Evolutionary conservation across 2,797 vertebrate genomes (phyloP), one percentile per base, ranked within the genome.

Genomic region (Denticeps clupeoides): DNA sequence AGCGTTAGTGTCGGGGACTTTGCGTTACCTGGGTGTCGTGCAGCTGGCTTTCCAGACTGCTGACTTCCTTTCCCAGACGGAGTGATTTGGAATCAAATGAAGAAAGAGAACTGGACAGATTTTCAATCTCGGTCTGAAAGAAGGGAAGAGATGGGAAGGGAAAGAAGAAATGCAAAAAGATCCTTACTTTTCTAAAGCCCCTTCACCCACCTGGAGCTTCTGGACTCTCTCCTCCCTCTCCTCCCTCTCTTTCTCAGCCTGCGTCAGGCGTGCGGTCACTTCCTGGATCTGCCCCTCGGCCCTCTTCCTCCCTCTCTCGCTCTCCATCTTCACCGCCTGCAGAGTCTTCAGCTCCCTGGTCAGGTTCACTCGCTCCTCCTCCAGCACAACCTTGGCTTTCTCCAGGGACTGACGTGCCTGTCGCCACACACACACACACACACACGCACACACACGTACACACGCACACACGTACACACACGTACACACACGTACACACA

Each of bases 241-340:
- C 1, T 73, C 69, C 9, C 81, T 71, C 15, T 86, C 82, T 53
- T 84, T 66, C 45, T 93, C 90, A 1, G 81, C 81, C 4, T 93
- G 89, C 0, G 65, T 26, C 4, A 83, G 73, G 0, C 89, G 82
- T 29, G 83, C 79, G 7, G 64, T 75, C 41, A 85, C 58, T 46
- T 94, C 91, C 71, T 89, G 87, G 49, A 91, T 73, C 66, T 90
- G 88, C 2, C 64, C 37, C 55, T 94, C 91, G 0, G 87, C 79
- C 47, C 86, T 79, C 58, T 92, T 88, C 11, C 89, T 79, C 35
- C 80, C 81, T 49, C 88, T 80, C 43, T 94, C 90, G 0, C 84
- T 88, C 47, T 94, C 91, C 41, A 80, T 81, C 25, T 85, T 84
- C 0, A 75, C 52, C 0, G 68, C 56, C 67, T 90, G 88, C 29